phyloP scores from a whole-genome alignment of 2,888 invertebrate species.

The Hypselothyrea guttata region DNA sequence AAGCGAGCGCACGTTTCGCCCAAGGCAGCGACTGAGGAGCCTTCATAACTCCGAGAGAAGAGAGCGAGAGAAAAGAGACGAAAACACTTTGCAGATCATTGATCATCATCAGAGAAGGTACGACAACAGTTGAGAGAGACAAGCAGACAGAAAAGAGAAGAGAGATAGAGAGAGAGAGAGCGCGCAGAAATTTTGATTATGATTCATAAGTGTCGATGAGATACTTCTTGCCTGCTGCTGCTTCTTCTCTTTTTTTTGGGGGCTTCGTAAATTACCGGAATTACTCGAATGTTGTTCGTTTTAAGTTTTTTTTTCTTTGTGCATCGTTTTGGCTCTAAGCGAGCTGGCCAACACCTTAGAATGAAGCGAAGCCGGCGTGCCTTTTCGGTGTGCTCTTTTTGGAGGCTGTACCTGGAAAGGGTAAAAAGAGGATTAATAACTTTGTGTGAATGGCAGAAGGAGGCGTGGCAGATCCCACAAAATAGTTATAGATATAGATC shows the following conservation, averaged over 20 bases:
- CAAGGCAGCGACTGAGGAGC: conserved; percentile 17
- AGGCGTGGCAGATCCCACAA: no score
- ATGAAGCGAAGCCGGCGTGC: conserved; percentile 52
- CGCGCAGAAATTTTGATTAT: conserved; percentile 63
- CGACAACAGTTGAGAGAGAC: conserved; percentile 5
- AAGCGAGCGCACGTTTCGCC: conserved; percentile 74
- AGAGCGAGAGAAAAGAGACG: not conserved
- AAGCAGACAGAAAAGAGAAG: not conserved
- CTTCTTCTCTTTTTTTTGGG: conserved; percentile 34
- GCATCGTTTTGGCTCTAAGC: conserved; percentile 47
- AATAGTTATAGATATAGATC: no score
- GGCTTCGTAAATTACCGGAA: conserved; percentile 72
- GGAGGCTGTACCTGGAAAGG: no score
- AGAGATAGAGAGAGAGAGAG: conserved; percentile 11
- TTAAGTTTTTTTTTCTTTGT: conserved; percentile 13
- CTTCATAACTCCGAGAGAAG: not conserved
- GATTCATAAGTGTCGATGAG: conserved; percentile 65
- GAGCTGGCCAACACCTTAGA: conserved; percentile 67
- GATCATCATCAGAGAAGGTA: conserved; percentile 74
- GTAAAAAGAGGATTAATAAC: no score
- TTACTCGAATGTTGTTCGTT: conserved; percentile 57
- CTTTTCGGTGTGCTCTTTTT: conserved; percentile 56
- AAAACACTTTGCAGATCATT: conserved; percentile 79
- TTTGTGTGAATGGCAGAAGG: no score
- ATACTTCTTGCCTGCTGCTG: conserved; percentile 21